These are phyloP conservation scores for Tachysurus fulvidraco DNA, from an alignment of 2,113 vertebrate genomes.

Conservation along the genomic window DNA sequence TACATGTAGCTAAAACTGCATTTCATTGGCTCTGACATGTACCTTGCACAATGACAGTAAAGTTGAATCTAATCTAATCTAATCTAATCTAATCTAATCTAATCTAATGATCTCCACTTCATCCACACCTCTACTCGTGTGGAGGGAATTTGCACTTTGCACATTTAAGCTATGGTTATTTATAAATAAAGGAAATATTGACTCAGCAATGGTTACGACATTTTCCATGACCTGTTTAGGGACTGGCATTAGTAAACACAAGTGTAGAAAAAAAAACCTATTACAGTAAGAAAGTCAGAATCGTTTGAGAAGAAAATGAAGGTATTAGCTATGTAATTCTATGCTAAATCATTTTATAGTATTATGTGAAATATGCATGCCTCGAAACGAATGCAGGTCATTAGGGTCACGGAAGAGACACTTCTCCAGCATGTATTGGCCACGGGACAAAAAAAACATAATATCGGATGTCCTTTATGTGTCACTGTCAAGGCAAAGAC, in stretches of 20 bases:
- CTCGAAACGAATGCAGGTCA: not conserved
- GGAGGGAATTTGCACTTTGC: not conserved
- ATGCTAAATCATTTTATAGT: not conserved
- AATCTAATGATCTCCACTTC: not conserved
- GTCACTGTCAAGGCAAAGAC: not conserved
- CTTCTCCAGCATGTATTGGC: not conserved
- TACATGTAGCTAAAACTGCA: too few relatives aligned
- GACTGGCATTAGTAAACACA: slow-evolving; percentile 1
- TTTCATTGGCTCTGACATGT: too few relatives aligned
- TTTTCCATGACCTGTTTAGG: slow-evolving; percentile 15
- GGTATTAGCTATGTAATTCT: too few relatives aligned
- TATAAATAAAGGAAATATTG: slow-evolving; percentile 25
- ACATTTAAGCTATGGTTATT: not conserved
- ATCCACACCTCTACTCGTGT: not conserved
- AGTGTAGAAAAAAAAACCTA: not conserved
- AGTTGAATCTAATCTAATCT: too few relatives aligned
- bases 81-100: too few relatives aligned
- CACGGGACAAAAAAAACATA: slow-evolving; percentile 6
- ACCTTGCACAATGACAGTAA: too few relatives aligned
- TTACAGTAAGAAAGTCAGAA: not conserved
- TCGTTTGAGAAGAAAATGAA: not conserved
- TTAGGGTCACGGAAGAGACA: slow-evolving; percentile 2
- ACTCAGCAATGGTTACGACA: not conserved
- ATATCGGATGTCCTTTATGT: not conserved
- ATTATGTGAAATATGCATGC: not conserved